Conservation (phyloP, 2,797 vertebrate genomes). For the Harpagifer antarcticus region DNA sequence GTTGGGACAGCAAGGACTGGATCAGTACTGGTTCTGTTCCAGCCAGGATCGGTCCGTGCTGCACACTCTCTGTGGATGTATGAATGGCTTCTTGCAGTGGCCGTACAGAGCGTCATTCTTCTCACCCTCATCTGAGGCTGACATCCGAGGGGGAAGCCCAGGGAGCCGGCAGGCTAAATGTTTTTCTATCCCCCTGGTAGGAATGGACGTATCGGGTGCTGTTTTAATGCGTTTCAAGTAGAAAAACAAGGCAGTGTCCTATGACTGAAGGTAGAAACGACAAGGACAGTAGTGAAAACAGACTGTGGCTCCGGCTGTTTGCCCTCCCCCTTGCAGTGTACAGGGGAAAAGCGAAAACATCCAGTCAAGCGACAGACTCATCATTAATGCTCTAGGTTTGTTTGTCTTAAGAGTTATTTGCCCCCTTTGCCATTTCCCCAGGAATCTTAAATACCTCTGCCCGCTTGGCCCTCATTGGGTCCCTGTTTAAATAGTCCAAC, state of each 20-base stretch:
- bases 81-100: constrained; percentile 85
- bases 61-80: constrained; percentile 70
- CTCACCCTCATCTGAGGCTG: constrained; percentile 80
- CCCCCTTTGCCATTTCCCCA: constrained; percentile 84
- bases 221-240: constrained; percentile 85
- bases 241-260: constrained; percentile 82
- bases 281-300: constrained; percentile 83
- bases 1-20: constrained; percentile 67
- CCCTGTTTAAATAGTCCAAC: constrained; percentile 73
- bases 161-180: constrained; percentile 80
- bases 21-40: constrained; percentile 84
- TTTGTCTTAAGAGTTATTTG: constrained; percentile 83
- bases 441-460: constrained; percentile 83
- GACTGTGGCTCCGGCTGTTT: constrained; percentile 46
- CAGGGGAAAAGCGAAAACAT: constrained; percentile 77
- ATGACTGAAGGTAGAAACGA: constrained; percentile 69
- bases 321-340: constrained; percentile 38
- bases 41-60: constrained; percentile 71
- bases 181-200: constrained; percentile 85
- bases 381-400: constrained; percentile 83
- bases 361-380: constrained; percentile 77
- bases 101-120: constrained; percentile 86
- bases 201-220: constrained; percentile 84
- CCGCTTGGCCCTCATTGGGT: constrained; percentile 62
- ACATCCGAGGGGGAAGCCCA: constrained; percentile 84